Conservation (phyloP, 2,797 vertebrate genomes). For the Molossus molossus region DNA sequence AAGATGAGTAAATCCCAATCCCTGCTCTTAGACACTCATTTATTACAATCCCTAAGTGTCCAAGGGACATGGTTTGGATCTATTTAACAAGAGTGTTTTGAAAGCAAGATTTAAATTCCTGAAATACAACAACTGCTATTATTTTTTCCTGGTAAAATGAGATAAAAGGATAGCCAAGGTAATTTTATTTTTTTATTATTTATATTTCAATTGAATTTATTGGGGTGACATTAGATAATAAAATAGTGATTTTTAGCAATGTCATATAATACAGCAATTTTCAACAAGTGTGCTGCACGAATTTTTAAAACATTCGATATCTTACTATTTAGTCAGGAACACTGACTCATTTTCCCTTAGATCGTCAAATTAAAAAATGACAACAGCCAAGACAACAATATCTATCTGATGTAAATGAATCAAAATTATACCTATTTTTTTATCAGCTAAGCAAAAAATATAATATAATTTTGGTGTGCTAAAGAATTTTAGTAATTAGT, state of each 20-base stretch:
- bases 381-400: too few species aligned
- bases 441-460: too few species aligned
- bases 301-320: too few species aligned
- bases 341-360: too few species aligned
- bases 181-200: not conserved
- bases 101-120: conserved; percentile 8
- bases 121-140: not conserved
- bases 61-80: not conserved
- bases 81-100: not conserved
- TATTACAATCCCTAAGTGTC: not conserved
- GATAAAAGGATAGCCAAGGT: not conserved
- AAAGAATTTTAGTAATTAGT: too few species aligned
- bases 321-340: too few species aligned
- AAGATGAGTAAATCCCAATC: not conserved
- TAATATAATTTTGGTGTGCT: too few species aligned
- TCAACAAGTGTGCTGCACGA: not conserved
- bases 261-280: not conserved
- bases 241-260: not conserved
- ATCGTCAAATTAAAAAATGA: too few species aligned
- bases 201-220: not conserved
- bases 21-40: not conserved
- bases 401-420: too few species aligned
- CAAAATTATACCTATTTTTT: too few species aligned
- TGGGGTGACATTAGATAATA: not conserved
- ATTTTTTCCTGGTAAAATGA: not conserved